Evolutionary conservation across 2,797 vertebrate species (phyloP), one percentile per base, ranked within the genome.

Genomic region (Microctenopoma stevenorrisi): DNA sequence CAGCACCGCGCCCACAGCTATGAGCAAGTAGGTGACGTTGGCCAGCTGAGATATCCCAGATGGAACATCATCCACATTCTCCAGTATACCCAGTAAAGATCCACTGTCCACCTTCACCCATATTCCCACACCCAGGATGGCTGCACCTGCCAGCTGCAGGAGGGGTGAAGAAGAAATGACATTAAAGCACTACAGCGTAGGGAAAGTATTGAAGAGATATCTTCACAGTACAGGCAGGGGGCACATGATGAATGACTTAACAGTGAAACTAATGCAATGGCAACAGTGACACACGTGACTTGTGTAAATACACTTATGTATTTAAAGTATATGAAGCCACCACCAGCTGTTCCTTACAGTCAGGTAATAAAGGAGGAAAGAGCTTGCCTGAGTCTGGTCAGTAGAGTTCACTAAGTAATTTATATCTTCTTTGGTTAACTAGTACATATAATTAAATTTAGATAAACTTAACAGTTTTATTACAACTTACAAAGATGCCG

Each of bases 71-170:
- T 87, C 48, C n/a, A 91, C 51, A 0, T 13, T 1, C 0, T 85
- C 81, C 46, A 95, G 75, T 38, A 95, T 12, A 5, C 83, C 83
- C 35, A 92, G 22, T 14, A 96, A 73, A 30, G 94, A 95, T 3
- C 42, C 25, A 2, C 88, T 90, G 81, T 96, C 95, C 86, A 95
- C 91, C 44, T 89, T 88, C 76, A 95, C 87, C 95, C 95, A 96
- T n/a, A 95, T 72, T 1, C 95, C 95, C 13, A 95, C 68, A 0
- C 84, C 94, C 68, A 96, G 72, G 58, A 95, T 63, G 46, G 40
- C 82, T 0, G 55, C 82, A n/a, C 95, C 95, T 4, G 93, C 94
- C 57, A 94, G 2, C 95, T 96, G 84, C 25, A 65, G 5, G 57
- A 68, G 3, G 59, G 13, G 52, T 28, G 33, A 35, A 35, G 9